phyloP scores from a whole-genome alignment of 2,888 invertebrate genomes.

The Trachelus stipa region DNA sequence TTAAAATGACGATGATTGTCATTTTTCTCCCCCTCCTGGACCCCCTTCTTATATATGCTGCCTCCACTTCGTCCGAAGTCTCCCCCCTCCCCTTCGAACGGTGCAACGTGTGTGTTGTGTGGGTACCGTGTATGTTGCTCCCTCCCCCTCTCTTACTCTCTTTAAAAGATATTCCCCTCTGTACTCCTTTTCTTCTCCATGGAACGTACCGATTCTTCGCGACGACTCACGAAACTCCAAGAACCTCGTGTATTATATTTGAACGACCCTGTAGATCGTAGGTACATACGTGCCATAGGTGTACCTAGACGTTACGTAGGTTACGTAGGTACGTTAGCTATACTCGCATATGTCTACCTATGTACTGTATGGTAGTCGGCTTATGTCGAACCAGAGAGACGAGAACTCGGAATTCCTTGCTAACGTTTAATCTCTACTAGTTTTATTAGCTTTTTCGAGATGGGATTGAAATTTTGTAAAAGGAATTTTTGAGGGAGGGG shows the following conservation, averaged over 20 bases:
- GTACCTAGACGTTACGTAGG: neutral
- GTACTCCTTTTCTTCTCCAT: neutral
- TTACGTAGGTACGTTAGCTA: neutral
- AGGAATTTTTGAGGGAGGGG: neutral
- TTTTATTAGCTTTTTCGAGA: neutral
- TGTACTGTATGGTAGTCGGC: neutral
- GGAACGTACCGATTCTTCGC: neutral
- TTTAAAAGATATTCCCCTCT: neutral
- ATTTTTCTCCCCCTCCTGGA: slow-evolving; percentile 55
- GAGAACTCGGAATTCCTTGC: slow-evolving; percentile 26
- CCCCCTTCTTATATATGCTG: slow-evolving; percentile 20
- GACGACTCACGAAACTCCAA: neutral
- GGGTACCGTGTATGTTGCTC: neutral
- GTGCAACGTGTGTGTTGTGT: neutral
- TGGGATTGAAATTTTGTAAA: neutral
- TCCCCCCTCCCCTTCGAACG: slow-evolving; percentile 16
- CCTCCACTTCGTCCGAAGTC: slow-evolving; percentile 24
- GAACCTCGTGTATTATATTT: neutral
- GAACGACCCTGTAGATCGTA: neutral
- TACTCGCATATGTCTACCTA: neutral
- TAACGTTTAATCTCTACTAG: slow-evolving; percentile 14
- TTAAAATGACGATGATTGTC: slow-evolving; percentile 68
- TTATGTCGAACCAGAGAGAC: slow-evolving; percentile 4
- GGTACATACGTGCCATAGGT: neutral
- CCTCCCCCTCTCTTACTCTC: neutral